phyloP scores from a whole-genome alignment of 2,888 invertebrate species.

The Spatulosminthurus flaviceps region DNA sequence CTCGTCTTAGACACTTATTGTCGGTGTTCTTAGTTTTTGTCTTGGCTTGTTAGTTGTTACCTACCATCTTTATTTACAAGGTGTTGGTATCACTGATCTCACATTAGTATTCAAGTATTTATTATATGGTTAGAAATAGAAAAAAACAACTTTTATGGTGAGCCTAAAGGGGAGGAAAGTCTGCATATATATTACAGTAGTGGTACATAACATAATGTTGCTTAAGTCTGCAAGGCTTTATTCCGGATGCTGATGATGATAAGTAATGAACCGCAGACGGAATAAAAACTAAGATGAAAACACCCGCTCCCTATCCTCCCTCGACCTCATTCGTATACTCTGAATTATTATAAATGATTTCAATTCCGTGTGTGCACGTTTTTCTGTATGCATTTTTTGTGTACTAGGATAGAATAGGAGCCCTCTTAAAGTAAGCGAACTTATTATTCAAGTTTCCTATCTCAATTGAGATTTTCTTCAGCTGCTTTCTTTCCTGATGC shows the following conservation, averaged over 20 bases:
- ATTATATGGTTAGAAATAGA: not conserved
- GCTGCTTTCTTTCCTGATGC: not conserved
- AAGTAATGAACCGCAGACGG: slow-evolving; percentile 18
- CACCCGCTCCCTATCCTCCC: not conserved
- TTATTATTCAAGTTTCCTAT: not conserved
- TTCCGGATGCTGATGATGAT: not conserved
- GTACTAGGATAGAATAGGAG: too few species aligned
- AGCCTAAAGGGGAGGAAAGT: not conserved
- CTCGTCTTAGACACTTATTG: too few species aligned
- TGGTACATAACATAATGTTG: not conserved
- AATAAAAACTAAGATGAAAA: not conserved
- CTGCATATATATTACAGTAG: too few species aligned
- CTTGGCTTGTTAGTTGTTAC: too few species aligned
- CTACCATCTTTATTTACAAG: too few species aligned
- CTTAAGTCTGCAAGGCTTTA: not conserved
- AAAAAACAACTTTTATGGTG: not conserved
- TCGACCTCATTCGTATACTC: not conserved
- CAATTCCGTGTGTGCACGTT: too few species aligned
- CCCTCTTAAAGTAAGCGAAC: too few species aligned
- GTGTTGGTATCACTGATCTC: too few species aligned
- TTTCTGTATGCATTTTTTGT: too few species aligned
- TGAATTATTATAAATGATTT: too few species aligned
- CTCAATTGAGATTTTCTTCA: not conserved
- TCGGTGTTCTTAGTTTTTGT: too few species aligned
- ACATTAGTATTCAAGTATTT: too few species aligned